Base-by-base conservation (phyloP, 2,113 vertebrate species). In the Protobothrops flavoviridis region DNA sequence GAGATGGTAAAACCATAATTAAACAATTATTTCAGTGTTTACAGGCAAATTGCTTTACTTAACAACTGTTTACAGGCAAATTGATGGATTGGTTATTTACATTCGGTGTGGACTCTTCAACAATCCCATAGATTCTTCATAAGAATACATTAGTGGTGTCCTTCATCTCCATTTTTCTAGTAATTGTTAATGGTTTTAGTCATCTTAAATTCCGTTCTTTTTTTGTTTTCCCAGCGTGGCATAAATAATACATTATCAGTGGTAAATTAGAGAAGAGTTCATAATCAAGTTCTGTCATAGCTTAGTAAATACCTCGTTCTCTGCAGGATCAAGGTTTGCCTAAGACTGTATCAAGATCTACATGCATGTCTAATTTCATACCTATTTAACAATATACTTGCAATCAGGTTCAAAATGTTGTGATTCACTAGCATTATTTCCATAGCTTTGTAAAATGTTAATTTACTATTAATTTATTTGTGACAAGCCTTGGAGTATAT, bases 1-100 rank as follows among this genome's bases (percentile, higher is more conserved):
- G 95, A 93, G 3, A 90, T 95, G 97, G 97, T 97, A 95, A 97
- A 91, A 43, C 57, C 81, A 5, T 74, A 20, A 10, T 64, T 50
- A 59, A 43, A 48, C 6, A 61, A 86, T 3, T 8, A 2, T 93
- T 87, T 29, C 4, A 11, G 50, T 20, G 10, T 91, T 69, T 81
- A 23, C 20, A 26, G 64, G 52, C 43, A 88, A 87, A 33, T 52
- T 23, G 69, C 48, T 50, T 50, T 50, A 1, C 48, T 50, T 50
- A 50, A 9, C 48, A 50, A 50, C 48, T 23, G 8, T 91, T 69
- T 81, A 13, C 20, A 26, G 64, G 52, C 43, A 88, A 87, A 33
- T 64, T 23, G 69, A 39, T 33, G n/a, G 29, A 33, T 74, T 33
- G 17, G 39, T 39, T 20, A 33, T 21, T 39, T 81, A 81, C 33